These are phyloP conservation scores for Ctenopoma kingsleyae DNA, from an alignment of 2,797 vertebrate species.

Conservation along the genomic window DNA sequence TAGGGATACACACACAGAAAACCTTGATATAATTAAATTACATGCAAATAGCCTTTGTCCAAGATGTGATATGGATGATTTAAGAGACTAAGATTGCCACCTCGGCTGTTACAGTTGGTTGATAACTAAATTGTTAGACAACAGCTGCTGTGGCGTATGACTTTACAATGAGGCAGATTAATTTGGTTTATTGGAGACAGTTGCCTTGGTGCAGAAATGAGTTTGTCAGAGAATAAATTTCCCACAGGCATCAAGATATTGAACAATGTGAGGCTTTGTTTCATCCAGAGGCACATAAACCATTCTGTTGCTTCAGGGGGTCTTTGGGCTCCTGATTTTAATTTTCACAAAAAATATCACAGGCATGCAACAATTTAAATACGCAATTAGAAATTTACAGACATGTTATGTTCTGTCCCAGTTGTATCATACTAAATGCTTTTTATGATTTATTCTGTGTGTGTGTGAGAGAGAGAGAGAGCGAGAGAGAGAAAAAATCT, in stretches of 20 bases:
- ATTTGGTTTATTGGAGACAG: conserved; percentile 57
- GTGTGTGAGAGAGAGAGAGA: not conserved
- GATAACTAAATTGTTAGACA: conserved; percentile 35
- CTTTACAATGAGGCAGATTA: conserved; percentile 56
- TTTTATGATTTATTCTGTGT: conserved; percentile 24
- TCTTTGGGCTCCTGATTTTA: conserved; percentile 34
- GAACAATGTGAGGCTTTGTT: conserved; percentile 41
- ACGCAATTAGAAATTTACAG: conserved; percentile 51
- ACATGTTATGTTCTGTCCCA: conserved; percentile 4
- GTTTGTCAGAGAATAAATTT: conserved; percentile 56
- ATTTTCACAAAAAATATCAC: conserved; percentile 47
- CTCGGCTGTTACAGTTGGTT: conserved; percentile 6
- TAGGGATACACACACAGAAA: not conserved
- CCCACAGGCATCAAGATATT: conserved; percentile 60
- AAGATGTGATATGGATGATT: conserved; percentile 22
- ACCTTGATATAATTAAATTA: conserved; percentile 23
- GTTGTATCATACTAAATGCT: not conserved
- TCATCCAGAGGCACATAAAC: conserved; percentile 40
- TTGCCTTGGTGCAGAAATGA: conserved; percentile 50
- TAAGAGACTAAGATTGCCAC: conserved; percentile 13
- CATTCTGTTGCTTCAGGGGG: conserved; percentile 24
- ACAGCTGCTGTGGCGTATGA: conserved; percentile 38
- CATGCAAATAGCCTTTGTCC: conserved; percentile 35
- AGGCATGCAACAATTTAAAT: conserved; percentile 22
- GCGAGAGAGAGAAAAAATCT: not conserved